Percentiles rank a stretch among this genome's conserved stretches.
phyloP scores from a whole-genome alignment of 2,888 invertebrate genomes.

The Halocaridina rubra region DNA sequence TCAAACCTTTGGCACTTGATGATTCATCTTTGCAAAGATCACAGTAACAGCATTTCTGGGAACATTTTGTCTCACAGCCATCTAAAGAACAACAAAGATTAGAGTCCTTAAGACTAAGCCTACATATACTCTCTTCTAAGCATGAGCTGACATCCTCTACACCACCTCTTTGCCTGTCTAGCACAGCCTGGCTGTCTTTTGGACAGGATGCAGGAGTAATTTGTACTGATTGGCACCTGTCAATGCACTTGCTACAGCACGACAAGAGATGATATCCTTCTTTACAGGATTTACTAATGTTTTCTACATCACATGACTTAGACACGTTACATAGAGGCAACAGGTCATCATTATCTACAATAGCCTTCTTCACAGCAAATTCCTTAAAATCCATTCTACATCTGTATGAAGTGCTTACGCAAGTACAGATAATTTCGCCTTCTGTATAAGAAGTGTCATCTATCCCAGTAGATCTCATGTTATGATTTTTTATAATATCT shows the following conservation, averaged over 20 bases:
- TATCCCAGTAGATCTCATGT: too few relatives aligned
- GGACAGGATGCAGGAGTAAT: slow-evolving; percentile 33
- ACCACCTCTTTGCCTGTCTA: not conserved
- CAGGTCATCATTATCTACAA: too few relatives aligned
- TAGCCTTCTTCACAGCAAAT: too few relatives aligned
- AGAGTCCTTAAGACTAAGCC: slow-evolving; percentile 50
- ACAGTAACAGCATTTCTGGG: slow-evolving; percentile 37
- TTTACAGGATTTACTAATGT: not conserved
- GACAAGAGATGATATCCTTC: not conserved
- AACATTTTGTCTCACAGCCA: slow-evolving; percentile 45
- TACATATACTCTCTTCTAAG: slow-evolving; percentile 44
- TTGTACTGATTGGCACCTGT: slow-evolving; percentile 26
- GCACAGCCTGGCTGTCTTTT: slow-evolving; percentile 22
- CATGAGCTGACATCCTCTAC: slow-evolving; percentile 13
- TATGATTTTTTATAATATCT: too few relatives aligned
- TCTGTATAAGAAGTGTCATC: too few relatives aligned
- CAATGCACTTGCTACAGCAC: not conserved
- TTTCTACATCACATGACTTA: not conserved
- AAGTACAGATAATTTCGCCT: too few relatives aligned
- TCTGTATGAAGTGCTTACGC: too few relatives aligned
- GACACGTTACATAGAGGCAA: too few relatives aligned
- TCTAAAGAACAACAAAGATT: slow-evolving; percentile 16
- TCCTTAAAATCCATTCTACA: too few relatives aligned
- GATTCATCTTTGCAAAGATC: slow-evolving; percentile 39
- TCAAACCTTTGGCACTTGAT: slow-evolving; percentile 42